A percentile compares a stretch with the other conserved stretches of the same genome.
Evolutionary conservation across 2,797 vertebrate genomes (phyloP).

Genomic region (Sebastes diploproa): DNA sequence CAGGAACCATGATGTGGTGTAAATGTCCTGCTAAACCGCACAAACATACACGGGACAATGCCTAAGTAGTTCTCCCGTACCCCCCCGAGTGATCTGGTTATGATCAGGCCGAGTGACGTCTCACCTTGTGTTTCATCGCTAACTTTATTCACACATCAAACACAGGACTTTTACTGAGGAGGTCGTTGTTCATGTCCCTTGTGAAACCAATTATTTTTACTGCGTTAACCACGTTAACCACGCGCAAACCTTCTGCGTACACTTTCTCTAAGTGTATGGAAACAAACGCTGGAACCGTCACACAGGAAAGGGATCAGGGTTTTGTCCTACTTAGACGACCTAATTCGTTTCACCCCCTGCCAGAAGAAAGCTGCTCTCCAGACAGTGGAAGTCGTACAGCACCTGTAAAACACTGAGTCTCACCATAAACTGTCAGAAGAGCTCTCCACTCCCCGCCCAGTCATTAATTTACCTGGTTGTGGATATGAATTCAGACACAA

Average conservation of each 20-base stretch:
- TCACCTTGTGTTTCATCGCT: neutral
- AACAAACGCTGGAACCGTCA: neutral
- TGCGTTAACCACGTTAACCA: neutral
- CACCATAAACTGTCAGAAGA: neutral
- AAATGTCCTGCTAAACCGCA: neutral
- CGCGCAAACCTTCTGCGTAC: neutral
- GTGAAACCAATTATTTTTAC: too few species aligned
- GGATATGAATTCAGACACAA: neutral
- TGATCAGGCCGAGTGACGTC: neutral
- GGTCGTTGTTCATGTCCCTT: accelerated
- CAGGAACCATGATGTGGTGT: neutral
- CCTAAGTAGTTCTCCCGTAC: neutral
- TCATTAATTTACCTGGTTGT: neutral
- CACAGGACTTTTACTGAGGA: too few species aligned
- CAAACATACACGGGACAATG: neutral
- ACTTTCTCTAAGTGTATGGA: neutral
- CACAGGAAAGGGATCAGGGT: neutral
- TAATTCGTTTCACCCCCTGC: neutral
- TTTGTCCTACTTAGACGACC: neutral
- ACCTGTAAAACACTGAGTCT: neutral
- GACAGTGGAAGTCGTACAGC: neutral
- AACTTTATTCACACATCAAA: neutral
- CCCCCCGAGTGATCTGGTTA: neutral
- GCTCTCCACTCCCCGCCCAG: neutral
- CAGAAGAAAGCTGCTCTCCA: neutral